Base-by-base conservation (phyloP, 2,113 vertebrate species). In the Tyrannus savana region DNA sequence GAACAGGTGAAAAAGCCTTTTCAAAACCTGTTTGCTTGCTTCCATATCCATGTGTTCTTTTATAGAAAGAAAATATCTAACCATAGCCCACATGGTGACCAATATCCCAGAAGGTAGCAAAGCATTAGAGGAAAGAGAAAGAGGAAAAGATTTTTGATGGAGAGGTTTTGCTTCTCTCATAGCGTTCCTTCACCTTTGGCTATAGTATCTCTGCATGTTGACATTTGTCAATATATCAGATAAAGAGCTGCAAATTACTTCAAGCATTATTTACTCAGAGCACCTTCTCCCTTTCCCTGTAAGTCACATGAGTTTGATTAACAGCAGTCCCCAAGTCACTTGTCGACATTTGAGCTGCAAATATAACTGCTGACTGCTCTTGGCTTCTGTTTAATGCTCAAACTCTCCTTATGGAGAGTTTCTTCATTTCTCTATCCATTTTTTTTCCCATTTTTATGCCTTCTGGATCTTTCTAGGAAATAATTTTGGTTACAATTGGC, bases 201-300 rank as follows among this genome's bases (percentile, higher is more conserved):
- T 89, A 55, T 42, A 56, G 24, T 91, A 89, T 35, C 52, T 55
- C 77, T 87, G 27, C 30, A 42, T 78, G 67, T 74, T 92, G 78
- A 89, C 68, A 71, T 86, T 80, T 88, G 72, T 33, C 75, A 92
- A 31, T 72, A 39, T 50, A 72, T 39, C 31, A 86, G 90, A 93
- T 89, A 92, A 91, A 62, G 63, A 84, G 15, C 18, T 90, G 92
- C 63, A 85, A 95, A 96, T 83, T 2, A 9, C 46, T 94, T 85
- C 67, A 78, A 75, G 17, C 58, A 62, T 81, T 95, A 92, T 84
- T 93, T 94, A 80, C 69, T 75, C 30, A 52, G 52, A 92, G 37
- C 27, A 84, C 55, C 55, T 92, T 84, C 69, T 91, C 47, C 56
- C 44, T 84, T 81, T 74, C 24, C 56, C 72, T 2, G 0, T 42